Evolutionary conservation across 2,888 invertebrate species (phyloP).

Genomic region (Lasioglossum zephyrum): DNA sequence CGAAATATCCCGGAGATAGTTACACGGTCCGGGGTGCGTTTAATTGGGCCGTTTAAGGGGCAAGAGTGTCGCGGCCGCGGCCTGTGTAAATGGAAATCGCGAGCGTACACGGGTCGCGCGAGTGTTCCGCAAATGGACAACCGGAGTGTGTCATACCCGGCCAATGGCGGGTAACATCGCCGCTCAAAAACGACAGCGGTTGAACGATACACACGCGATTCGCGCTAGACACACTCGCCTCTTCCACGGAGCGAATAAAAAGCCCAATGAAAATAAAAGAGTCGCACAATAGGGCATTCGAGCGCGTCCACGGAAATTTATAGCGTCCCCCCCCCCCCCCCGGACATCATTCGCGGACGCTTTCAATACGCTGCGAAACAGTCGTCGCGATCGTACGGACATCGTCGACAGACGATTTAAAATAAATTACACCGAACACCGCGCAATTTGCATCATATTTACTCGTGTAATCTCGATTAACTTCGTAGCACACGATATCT

Average conservation of each 20-base stretch:
- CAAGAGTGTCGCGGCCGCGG: constrained; percentile 30
- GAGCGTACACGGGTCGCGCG: constrained; percentile 28
- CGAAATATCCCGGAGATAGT: constrained; percentile 10
- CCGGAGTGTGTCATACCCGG: constrained; percentile 36
- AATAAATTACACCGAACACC: neutral
- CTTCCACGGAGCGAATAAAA: constrained; percentile 55
- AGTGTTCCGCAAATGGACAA: constrained; percentile 36
- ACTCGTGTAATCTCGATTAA: neutral
- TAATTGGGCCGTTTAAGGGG: constrained; percentile 37
- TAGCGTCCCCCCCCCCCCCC: constrained; percentile 20
- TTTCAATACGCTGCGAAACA: constrained; percentile 19
- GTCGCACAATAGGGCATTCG: constrained; percentile 47
- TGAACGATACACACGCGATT: neutral
- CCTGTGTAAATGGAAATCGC: constrained; percentile 56
- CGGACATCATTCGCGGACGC: constrained; percentile 23
- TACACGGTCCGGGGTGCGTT: constrained; percentile 11
- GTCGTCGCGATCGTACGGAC: neutral
- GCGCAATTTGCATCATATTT: neutral
- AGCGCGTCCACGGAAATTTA: constrained; percentile 43
- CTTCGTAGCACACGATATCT: too few species aligned
- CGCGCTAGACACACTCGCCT: constrained; percentile 42
- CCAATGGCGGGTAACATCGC: constrained; percentile 51
- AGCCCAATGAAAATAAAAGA: constrained; percentile 57
- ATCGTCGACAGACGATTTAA: neutral
- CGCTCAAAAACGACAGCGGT: constrained; percentile 43